Evolutionary conservation across 2,797 vertebrate species (phyloP), one percentile per base, ranked within the genome.

Genomic region (Alauda arvensis): DNA sequence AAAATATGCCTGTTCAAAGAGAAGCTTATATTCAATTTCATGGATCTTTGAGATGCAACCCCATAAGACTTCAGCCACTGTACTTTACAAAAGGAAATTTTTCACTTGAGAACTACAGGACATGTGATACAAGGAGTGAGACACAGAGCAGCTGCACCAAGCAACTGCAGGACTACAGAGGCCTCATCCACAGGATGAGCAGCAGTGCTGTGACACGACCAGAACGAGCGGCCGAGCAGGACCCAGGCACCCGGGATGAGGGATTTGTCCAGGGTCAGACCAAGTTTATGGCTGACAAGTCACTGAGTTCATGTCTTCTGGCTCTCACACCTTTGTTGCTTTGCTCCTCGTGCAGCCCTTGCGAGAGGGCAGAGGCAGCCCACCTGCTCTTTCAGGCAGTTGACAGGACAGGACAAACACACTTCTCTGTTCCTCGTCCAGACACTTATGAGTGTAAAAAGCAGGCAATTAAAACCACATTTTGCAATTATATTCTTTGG

Each of bases 181-280:
- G 31, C 40, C 25, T 39, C 56, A 40, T 7, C 34, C 34, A 15
- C 39, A 49, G 52, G 11, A 52, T 28, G 61, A 59, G 51, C 66
- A 43, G 33, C 0, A 0, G 10, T 17, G n/a, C 43, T 26, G 57
- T 10, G 77, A 75, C n/a, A 45, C 0, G 0, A 3, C n/a, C 52
- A 20, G 62, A 0, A 42, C 0, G 0, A 40, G 46, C 11, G 9
- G 29, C 46, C 0, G 0, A 23, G 16, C 0, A 3, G 25, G 25
- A 77, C 1, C 1, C 33, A 37, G 55, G 31, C 20, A 55, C n/a
- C 11, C 0, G 0, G 14, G 1, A 17, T 3, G 29, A 56, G 33
- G 14, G 33, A 53, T 31, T 45, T 51, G 31, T 18, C 23, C 29
- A 8, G 59, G 23, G 39, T 28, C 57, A 74, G 20, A 49, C 29